Conservation (phyloP, 2,797 vertebrate genomes). For the Argentina silus region DNA sequence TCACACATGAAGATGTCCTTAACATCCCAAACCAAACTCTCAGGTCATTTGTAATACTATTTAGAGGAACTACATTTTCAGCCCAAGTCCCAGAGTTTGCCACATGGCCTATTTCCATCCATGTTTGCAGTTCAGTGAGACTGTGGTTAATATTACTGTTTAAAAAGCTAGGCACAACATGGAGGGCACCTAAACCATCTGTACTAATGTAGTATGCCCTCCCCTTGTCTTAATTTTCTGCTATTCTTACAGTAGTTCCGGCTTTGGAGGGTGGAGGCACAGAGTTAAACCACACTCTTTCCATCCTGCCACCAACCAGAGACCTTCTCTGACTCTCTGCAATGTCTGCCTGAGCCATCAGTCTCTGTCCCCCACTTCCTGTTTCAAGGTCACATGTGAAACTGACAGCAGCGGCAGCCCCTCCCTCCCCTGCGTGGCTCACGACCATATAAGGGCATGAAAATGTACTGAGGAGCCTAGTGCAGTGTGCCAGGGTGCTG, state of each 20-base stretch:
- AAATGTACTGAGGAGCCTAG: conserved; percentile 46
- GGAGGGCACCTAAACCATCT: too few relatives aligned
- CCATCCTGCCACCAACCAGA: background rate
- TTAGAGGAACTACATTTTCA: background rate
- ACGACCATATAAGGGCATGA: conserved; percentile 84
- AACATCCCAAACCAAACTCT: too few relatives aligned
- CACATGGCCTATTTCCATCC: too few relatives aligned
- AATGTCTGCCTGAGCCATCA: background rate
- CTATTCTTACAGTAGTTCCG: too few relatives aligned
- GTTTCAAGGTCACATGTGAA: conserved; percentile 72
- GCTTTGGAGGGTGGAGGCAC: too few relatives aligned
- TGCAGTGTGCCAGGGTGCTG: background rate
- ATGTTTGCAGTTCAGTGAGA: too few relatives aligned
- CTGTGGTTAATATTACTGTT: too few relatives aligned
- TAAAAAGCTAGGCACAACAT: too few relatives aligned
- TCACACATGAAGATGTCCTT: too few relatives aligned
- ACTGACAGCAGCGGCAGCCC: conserved; percentile 54
- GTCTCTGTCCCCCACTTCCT: conserved; percentile 59
- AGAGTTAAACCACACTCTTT: background rate
- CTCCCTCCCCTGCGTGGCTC: conserved; percentile 46
- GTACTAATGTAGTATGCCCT: too few relatives aligned
- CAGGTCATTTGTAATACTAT: background rate
- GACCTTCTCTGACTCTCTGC: background rate
- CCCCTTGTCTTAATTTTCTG: too few relatives aligned
- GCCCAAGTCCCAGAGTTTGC: too few relatives aligned